phyloP scores from a whole-genome alignment of 1,140 invertebrate genomes.

The Schlechtendalia chinensis region DNA sequence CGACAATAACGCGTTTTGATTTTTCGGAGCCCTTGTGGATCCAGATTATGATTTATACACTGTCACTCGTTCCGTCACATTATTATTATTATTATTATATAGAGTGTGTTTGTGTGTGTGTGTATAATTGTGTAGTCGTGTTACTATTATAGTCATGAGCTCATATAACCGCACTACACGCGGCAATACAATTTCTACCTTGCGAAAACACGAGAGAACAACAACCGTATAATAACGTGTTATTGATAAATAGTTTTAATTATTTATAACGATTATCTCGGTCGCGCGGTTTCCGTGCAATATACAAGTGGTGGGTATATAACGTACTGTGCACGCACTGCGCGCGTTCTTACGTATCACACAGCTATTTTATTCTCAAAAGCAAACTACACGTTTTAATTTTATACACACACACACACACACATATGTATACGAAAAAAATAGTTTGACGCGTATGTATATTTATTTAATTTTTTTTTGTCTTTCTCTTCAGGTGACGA shows the following conservation, averaged over 20 bases:
- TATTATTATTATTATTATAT: no score
- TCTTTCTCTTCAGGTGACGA: no score
- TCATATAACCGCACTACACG: not conserved
- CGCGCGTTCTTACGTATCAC: no score
- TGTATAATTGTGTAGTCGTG: not conserved
- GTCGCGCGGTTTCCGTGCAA: not conserved
- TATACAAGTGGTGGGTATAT: not conserved
- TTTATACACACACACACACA: no score
- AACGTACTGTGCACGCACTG: not conserved
- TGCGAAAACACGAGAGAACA: not conserved
- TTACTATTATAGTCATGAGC: constrained; percentile 9
- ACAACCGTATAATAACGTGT: not conserved
- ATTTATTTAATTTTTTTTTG: no score
- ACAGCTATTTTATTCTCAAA: no score
- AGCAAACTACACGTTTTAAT: no score
- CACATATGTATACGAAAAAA: no score
- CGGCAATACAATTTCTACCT: constrained; percentile 1
- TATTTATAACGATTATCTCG: not conserved
- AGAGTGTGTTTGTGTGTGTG: not conserved
- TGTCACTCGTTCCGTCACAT: not conserved
- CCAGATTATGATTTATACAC: constrained; percentile 27
- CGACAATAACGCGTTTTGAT: constrained; percentile 15
- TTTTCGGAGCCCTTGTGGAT: constrained; percentile 32
- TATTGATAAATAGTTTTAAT: constrained; percentile 20
- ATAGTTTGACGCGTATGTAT: no score